Evolutionary conservation across 2,797 vertebrate species (phyloP).

Genomic region (Oreochromis mossambicus): DNA sequence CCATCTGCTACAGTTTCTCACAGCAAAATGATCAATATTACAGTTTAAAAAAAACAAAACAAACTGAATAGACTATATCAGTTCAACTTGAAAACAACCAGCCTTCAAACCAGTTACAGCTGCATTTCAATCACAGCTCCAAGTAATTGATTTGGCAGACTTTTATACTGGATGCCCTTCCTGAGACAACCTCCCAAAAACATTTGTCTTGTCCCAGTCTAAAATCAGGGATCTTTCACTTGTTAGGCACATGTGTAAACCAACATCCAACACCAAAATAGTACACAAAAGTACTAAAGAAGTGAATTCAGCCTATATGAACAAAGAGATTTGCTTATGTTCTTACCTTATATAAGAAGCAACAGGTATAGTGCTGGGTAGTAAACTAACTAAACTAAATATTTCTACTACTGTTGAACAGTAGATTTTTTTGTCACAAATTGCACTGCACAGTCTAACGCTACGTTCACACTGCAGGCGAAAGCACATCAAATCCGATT

Average conservation of each 20-base stretch:
- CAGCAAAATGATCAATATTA: not conserved
- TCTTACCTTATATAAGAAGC: not conserved
- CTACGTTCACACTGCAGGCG: no score
- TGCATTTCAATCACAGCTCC: not conserved
- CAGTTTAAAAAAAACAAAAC: rapidly evolving
- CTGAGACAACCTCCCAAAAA: not conserved
- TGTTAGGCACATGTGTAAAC: not conserved
- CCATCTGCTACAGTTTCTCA: not conserved
- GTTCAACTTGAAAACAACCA: not conserved
- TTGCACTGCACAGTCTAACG: not conserved
- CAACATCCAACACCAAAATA: not conserved
- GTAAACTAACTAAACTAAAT: not conserved
- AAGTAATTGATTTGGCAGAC: not conserved
- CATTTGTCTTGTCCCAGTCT: not conserved
- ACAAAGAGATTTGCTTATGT: not conserved
- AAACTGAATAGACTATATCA: not conserved
- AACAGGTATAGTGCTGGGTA: not conserved
- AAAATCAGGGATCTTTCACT: not conserved
- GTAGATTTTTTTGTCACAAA: not conserved
- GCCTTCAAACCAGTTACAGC: not conserved
- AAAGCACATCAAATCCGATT: no score
- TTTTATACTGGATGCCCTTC: not conserved
- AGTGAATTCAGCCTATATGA: not conserved
- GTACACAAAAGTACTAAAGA: not conserved
- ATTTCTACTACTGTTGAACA: not conserved